Evolutionary conservation across 2,797 vertebrate species (phyloP), one percentile per base, ranked within the genome.

Genomic region (Phyllotis vaccarum): DNA sequence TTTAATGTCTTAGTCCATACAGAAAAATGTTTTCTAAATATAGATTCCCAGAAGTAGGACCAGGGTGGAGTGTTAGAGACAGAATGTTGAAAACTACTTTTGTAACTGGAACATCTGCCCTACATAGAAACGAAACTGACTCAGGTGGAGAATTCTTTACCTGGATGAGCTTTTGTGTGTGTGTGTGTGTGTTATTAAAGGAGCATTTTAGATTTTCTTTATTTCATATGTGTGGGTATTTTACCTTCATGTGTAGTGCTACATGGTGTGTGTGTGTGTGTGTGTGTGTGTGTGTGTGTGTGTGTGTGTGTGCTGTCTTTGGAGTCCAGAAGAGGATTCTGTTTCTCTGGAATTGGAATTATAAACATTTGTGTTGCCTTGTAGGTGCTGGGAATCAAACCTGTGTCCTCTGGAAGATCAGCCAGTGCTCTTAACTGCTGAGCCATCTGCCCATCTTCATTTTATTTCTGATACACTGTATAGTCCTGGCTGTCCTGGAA

Each of bases 21-120:
- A 78, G 87, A 62, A n/a, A 89, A 78, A 78, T 64, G 58, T 52
- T 78, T 78, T n/a, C 85, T 72, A 72, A 87, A 72, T 31, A 87
- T 56, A 87, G 76, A 60, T 74, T 70, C 37, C 46, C 34, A 27
- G 76, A 52, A 60, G 24, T 43, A 70, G 74, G 40, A 46, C 19
- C 13, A 64, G 19, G 62, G 7, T 64, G 34, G 37, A 62, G 58
- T 8, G 64, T 17, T 83, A 79, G 66, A 34, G 34, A 34, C 2
- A 75, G 83, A 76, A 52, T 74, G 29, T 21, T 66, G 86, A 40
- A 82, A 94, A 37, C 68, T 43, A 62, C 76, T 40, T 93, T 86
- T 80, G 52, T 89, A 40, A 81, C 24, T 46, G 43, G 86, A n/a
- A 49, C 62, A 54, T 78, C 43, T 24, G 11, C 60, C 46, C n/a